Evolutionary conservation across 2,113 vertebrate species (phyloP).

Genomic region (Rhipidura dahli): DNA sequence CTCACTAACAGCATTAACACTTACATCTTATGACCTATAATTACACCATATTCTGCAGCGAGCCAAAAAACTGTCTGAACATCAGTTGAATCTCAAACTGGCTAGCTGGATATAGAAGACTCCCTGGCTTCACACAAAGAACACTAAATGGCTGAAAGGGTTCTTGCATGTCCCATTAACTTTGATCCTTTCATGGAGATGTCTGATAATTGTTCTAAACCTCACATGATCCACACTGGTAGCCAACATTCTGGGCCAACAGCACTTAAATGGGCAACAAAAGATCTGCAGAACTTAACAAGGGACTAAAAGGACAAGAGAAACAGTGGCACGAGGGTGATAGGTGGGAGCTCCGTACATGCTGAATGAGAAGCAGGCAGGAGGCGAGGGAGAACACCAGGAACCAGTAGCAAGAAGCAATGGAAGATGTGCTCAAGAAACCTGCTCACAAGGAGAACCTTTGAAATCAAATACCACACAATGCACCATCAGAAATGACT

Average conservation of each 20-base stretch:
- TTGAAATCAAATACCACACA: background rate
- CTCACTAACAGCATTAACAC: background rate
- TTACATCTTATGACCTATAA: background rate
- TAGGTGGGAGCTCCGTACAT: background rate
- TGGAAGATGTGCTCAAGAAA: background rate
- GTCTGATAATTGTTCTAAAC: background rate
- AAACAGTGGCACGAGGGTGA: background rate
- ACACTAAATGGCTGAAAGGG: background rate
- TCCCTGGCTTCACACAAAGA: background rate
- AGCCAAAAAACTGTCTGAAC: background rate
- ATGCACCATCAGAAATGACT: background rate
- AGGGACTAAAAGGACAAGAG: background rate
- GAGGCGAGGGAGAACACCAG: background rate
- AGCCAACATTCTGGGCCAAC: background rate
- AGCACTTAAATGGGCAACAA: background rate
- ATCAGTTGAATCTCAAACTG: background rate
- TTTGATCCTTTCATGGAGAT: background rate
- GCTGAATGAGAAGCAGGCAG: background rate
- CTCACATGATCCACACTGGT: background rate
- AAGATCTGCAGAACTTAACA: background rate
- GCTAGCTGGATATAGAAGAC: background rate
- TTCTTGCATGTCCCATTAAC: background rate
- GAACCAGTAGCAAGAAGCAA: background rate
- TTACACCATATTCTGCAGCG: background rate
- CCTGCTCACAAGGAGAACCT: background rate